phyloP scores from a whole-genome alignment of 1,140 invertebrate species.

The Neodiprion virginianus region DNA sequence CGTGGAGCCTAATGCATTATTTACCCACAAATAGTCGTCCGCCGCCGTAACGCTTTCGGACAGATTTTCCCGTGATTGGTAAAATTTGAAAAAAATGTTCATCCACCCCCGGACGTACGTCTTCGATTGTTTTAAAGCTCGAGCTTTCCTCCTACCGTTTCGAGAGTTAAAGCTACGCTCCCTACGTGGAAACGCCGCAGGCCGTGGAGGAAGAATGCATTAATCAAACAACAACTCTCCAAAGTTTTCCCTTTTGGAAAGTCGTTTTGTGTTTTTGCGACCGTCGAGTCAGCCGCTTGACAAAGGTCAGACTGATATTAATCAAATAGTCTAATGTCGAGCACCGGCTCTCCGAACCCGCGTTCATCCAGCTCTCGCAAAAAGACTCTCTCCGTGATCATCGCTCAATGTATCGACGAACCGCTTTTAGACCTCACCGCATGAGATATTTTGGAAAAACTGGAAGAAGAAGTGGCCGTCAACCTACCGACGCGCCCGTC shows the following conservation, averaged over 20 bases:
- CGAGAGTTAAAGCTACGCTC: neutral
- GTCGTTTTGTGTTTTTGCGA: slow-evolving; percentile 5
- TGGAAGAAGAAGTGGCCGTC: too few relatives aligned
- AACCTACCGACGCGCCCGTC: too few relatives aligned
- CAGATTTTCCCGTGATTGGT: too few relatives aligned
- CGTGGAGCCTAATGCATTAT: slow-evolving; percentile 11
- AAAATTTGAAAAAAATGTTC: too few relatives aligned
- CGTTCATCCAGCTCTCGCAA: too few relatives aligned
- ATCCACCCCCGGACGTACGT: neutral
- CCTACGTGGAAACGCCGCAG: neutral
- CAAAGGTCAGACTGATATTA: slow-evolving; percentile 37
- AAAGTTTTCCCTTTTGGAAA: neutral
- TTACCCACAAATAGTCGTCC: neutral
- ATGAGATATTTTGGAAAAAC: too few relatives aligned
- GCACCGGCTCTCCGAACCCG: neutral
- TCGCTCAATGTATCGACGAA: too few relatives aligned
- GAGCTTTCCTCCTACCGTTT: neutral
- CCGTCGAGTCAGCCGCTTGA: slow-evolving; percentile 15
- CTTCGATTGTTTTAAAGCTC: neutral
- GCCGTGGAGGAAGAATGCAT: neutral
- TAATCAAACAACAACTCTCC: neutral
- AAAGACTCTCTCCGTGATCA: too few relatives aligned
- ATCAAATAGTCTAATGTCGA: slow-evolving; percentile 35
- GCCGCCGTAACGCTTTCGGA: too few relatives aligned
- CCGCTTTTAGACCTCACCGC: too few relatives aligned